Evolutionary conservation across 1,140 invertebrate species (phyloP), one percentile per base, ranked within the genome.

Genomic region (Mylabris phalerata): DNA sequence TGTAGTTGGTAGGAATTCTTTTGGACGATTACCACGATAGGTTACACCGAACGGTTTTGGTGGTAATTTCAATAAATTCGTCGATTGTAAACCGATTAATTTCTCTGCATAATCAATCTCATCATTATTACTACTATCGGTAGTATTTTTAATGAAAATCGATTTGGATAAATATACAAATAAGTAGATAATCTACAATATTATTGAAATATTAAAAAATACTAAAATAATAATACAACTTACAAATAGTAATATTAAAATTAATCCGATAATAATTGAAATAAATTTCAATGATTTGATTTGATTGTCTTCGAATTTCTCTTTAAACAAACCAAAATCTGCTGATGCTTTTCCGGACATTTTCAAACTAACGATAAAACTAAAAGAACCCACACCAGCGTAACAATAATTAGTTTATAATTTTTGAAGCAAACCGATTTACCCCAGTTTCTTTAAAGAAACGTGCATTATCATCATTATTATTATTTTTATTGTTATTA

Each of bases 291-390:
- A 10, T 10, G 41, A 39, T 27, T n/a, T 44, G 19, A 48, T 9
- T 25, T 52, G 19, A n/a, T 48, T 55, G 24, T 44, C 44, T 46
- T 50, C 27, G 27, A 39, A 26, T 40, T 57, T 48, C 13, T 56
- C 52, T 38, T 55, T 58, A 41, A 54, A 61, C 26, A 61, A 48
- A 25, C 60, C 50, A 38, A 61, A 61, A 38, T 57, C 60, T 13
- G 48, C 47, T 13, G 50, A 58, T 44, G 51, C 48, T 59, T 48
- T 59, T 3, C 32, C 25, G 38, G 41, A 41, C 57, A 62, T 62
- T 55, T 26, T 55, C 39, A 19, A 24, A 40, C 10, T 57, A 46
- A 3, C 26, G 32, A 5, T 32, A 3, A 4, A 32, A 32, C 19
- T 19, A 32, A 3, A 5, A 32, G 32, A 32, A 7, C 2, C 4